Evolutionary conservation across 92 coral and sea anemone genomes (phyloP).

Genomic region (Parazoanthus atlanticus): DNA sequence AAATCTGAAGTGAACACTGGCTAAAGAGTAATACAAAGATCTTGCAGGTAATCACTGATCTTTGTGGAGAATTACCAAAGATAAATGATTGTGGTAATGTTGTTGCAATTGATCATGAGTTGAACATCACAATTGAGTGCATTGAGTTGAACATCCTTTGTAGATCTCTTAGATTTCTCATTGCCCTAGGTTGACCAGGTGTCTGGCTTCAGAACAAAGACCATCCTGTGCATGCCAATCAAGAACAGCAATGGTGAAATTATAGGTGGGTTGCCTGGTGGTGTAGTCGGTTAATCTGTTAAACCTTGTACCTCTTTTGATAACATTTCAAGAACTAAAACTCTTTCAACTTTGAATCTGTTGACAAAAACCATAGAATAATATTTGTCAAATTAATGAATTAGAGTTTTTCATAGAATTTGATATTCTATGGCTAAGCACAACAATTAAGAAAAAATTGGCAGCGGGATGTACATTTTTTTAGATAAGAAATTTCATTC

Average conservation of each 20-base stretch:
- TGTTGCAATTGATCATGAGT: neutral
- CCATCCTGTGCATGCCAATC: conserved; percentile 97
- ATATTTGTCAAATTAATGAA: neutral
- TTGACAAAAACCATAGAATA: neutral
- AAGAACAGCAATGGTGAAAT: conserved; percentile 94
- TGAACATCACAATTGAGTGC: neutral
- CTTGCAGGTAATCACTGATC: no score
- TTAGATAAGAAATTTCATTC: no score
- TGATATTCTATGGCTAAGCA: no score
- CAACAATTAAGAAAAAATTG: no score
- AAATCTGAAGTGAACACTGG: no score
- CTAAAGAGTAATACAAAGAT: no score
- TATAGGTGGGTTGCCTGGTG: conserved; percentile 56
- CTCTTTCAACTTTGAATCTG: neutral
- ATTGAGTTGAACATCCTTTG: neutral
- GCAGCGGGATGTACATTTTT: neutral
- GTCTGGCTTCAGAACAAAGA: conserved; percentile 89
- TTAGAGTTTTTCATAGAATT: neutral
- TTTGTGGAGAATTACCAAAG: no score
- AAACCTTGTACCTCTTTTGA: neutral
- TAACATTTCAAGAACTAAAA: neutral
- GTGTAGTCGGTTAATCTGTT: neutral
- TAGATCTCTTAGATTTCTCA: neutral
- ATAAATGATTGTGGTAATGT: neutral
- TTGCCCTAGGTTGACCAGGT: conserved; percentile 88